phyloP scores from a whole-genome alignment of 1,140 invertebrate species.

The Cydia amplana region DNA sequence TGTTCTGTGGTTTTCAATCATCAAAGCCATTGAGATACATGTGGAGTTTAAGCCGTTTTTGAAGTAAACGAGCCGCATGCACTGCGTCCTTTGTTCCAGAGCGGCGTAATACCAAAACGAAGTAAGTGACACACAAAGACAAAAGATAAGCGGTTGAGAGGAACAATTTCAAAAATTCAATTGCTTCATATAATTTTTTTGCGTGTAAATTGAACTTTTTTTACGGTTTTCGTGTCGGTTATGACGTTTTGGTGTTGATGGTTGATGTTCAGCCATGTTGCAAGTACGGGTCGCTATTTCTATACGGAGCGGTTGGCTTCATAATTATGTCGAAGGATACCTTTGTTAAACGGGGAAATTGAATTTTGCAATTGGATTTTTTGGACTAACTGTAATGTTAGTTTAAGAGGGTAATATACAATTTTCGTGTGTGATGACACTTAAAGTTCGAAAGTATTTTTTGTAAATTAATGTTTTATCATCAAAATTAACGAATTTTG shows the following conservation, averaged over 20 bases:
- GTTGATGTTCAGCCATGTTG: constrained; percentile 6
- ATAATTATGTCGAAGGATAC: constrained; percentile 10
- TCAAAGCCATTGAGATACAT: background rate
- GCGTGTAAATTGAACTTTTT: background rate
- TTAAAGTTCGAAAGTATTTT: no score
- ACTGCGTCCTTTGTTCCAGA: background rate
- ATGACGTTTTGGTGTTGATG: background rate
- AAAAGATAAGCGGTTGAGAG: background rate
- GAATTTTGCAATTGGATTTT: constrained; percentile 16
- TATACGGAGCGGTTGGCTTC: background rate
- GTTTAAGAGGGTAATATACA: no score
- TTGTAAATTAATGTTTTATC: no score
- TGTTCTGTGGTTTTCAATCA: background rate
- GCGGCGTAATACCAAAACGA: background rate
- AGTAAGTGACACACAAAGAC: constrained; percentile 2
- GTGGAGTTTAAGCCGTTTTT: background rate
- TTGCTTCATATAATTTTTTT: background rate
- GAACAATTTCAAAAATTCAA: background rate
- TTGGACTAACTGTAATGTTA: background rate
- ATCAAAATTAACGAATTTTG: no score
- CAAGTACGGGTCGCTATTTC: background rate
- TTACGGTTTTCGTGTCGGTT: background rate
- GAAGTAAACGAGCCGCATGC: background rate
- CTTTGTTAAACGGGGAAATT: constrained; percentile 1
- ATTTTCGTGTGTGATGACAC: no score